phyloP scores from a whole-genome alignment of 1,140 invertebrate species.

The Drosophila pectinifera region DNA sequence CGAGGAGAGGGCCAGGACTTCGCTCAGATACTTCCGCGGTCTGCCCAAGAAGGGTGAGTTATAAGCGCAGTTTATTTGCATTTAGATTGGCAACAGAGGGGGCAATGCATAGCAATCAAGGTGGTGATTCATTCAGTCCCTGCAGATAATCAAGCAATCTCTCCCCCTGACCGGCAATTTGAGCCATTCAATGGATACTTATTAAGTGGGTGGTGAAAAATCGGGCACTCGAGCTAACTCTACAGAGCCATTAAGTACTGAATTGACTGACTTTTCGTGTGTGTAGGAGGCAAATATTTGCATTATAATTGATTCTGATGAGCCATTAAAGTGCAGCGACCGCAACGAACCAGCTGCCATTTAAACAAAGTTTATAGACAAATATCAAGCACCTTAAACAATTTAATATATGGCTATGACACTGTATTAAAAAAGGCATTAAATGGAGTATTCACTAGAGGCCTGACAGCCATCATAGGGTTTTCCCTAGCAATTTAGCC shows the following conservation, averaged over 20 bases:
- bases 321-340: background rate
- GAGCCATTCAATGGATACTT: background rate
- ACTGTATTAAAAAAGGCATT: no score
- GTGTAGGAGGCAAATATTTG: background rate
- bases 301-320: background rate
- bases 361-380: background rate
- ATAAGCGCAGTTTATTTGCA: background rate
- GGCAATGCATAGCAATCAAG: background rate
- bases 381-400: background rate
- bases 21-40: constrained; percentile 86
- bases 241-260: background rate
- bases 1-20: constrained; percentile 86
- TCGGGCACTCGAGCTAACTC: background rate
- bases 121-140: background rate
- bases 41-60: constrained; percentile 82
- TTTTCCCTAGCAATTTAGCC: no score
- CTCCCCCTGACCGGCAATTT: background rate
- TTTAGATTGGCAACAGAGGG: constrained; percentile 1
- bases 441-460: no score
- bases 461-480: no score
- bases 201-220: background rate
- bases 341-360: background rate
- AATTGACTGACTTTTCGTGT: background rate
- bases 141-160: background rate
- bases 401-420: background rate